A percentile compares a stretch with the other conserved stretches of the same genome.
Conservation (phyloP, 1,140 invertebrate genomes). For the Drosophila kepulauana region DNA sequence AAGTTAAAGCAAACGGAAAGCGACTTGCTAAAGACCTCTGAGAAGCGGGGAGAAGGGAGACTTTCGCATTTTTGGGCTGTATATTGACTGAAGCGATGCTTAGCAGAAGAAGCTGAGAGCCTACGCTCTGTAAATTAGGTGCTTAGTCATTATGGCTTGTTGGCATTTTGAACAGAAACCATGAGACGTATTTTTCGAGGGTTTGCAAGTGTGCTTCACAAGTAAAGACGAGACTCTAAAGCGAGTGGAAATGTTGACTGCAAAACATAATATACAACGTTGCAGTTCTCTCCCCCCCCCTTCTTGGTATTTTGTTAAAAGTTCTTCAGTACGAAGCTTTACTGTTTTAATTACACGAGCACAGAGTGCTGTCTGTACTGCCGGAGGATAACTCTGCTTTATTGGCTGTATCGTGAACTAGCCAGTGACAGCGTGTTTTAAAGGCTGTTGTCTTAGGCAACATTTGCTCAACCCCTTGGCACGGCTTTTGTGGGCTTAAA, state of each 20-base stretch:
- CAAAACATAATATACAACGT: neutral
- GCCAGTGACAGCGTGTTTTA: constrained; percentile 17
- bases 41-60: neutral
- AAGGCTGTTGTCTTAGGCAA: constrained; percentile 51
- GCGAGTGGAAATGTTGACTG: neutral
- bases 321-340: neutral
- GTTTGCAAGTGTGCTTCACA: neutral
- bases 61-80: constrained; percentile 17
- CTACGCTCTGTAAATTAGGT: constrained; percentile 49
- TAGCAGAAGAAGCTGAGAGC: constrained; percentile 15
- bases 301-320: neutral
- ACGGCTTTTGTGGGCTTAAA: constrained; percentile 51
- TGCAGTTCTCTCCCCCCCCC: neutral
- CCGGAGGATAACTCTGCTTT: constrained; percentile 13
- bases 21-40: constrained; percentile 39
- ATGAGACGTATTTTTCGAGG: constrained; percentile 15
- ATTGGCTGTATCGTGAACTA: constrained; percentile 10
- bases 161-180: constrained; percentile 32
- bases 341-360: constrained; percentile 27
- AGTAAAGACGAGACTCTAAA: constrained; percentile 2
- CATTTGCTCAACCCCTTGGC: constrained; percentile 34
- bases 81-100: constrained; percentile 46
- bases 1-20: constrained; percentile 76
- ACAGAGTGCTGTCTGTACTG: constrained; percentile 12
- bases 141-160: constrained; percentile 54